Conservation (phyloP, 1,140 invertebrate genomes). For the Calosoma granatense region DNA sequence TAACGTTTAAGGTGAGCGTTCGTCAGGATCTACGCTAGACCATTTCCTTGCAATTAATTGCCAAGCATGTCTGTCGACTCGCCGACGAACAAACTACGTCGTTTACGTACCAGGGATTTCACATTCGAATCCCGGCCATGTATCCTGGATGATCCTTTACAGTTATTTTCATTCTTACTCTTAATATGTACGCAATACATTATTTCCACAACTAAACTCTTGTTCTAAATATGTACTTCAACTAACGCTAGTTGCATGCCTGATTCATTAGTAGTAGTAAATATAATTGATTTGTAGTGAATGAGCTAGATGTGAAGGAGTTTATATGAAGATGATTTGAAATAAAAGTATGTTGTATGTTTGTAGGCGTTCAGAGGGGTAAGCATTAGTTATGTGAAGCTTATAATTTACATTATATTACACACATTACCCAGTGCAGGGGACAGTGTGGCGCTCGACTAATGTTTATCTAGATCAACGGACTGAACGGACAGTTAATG, state of each 20-base stretch:
- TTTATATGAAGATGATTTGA: too few species aligned
- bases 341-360: too few species aligned
- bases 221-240: too few species aligned
- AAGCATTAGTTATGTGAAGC: neutral
- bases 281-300: too few species aligned
- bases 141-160: neutral
- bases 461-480: neutral
- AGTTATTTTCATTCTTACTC: neutral
- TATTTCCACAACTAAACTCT: too few species aligned
- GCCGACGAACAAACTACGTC: neutral
- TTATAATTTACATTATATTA: slow-evolving; percentile 8
- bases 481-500: neutral
- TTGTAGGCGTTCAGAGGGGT: neutral
- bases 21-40: neutral
- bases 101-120: neutral
- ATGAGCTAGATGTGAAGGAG: too few species aligned
- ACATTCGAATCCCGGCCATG: neutral
- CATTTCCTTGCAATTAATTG: slow-evolving; percentile 1
- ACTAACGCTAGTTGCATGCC: too few species aligned
- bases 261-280: too few species aligned
- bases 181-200: neutral
- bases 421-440: neutral
- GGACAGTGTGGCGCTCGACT: slow-evolving; percentile 1
- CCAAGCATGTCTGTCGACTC: neutral
- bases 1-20: slow-evolving; percentile 1